Base-by-base conservation (phyloP, 2,797 vertebrate genomes). In the Platyrinchus mystaceus region DNA sequence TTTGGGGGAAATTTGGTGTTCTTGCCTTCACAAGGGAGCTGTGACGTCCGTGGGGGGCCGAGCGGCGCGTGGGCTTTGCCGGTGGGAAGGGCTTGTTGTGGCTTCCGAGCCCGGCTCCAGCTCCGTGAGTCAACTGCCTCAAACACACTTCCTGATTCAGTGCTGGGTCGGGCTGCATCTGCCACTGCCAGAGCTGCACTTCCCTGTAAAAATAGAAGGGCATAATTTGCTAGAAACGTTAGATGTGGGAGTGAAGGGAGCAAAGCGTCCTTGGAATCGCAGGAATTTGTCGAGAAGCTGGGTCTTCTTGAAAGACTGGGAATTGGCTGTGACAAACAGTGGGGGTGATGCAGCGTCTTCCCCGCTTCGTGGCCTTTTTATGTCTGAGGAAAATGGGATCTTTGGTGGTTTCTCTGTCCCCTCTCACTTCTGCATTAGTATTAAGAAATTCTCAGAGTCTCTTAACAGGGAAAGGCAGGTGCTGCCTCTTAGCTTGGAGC, bases 361-460 rank as follows among this genome's bases (percentile, higher is more conserved):
- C 37, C 28, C 1, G 0, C 84, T 80, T 15, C 1, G 0, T 11
- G 47, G 16, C 10, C 23, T 34, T 50, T n/a, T n/a, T 10, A 3
- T 12, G 27, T 20, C 43, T 12, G 3, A 21, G 52, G 23, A 39
- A 50, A 60, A 26, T 0, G 50, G 19, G 11, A 11, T 63, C 23
- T n/a, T 23, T 4, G 0, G 3, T 11, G 14, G 5, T 52, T 80
- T 47, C 19, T 41, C 22, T 34, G 23, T 75, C 39, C 36, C 9
- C 19, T 84, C 34, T 66, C 28, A 5, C 43, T 62, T 41, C 34
- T 56, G 44, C 36, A 1, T 70, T 52, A 9, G 13, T 52, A 3
- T 1, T 13, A 52, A 59, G 32, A 28, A 22, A 14, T 28, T 60
- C 37, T 89, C 37, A 19, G 62, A 41, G 39, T 7, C 6, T n/a